Conservation (phyloP, 2,888 invertebrate genomes). For the Plagodis dolabraria region DNA sequence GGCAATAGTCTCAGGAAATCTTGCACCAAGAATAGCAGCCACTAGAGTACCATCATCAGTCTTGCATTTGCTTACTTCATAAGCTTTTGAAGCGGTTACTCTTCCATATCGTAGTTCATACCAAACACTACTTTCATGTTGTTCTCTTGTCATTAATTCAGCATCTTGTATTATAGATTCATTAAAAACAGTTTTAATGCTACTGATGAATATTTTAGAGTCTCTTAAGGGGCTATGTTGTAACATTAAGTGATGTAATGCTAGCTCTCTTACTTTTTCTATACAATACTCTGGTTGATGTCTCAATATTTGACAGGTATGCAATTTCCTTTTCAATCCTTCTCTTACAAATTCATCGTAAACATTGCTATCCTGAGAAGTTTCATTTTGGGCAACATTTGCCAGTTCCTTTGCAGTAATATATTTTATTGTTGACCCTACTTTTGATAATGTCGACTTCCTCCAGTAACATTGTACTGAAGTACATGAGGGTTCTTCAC, state of each 20-base stretch:
- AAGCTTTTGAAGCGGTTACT: slow-evolving; percentile 35
- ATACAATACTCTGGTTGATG: too few species aligned
- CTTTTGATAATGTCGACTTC: too few species aligned
- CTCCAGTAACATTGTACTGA: too few species aligned
- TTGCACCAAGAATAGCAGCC: slow-evolving; percentile 15
- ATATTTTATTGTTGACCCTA: too few species aligned
- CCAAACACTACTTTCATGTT: slow-evolving; percentile 16
- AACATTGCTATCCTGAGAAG: background rate
- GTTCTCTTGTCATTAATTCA: background rate
- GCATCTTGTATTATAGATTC: background rate
- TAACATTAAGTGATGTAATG: too few species aligned
- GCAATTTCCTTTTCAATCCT: too few species aligned
- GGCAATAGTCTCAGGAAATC: slow-evolving; percentile 18
- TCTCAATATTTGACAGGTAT: too few species aligned
- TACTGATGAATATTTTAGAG: background rate
- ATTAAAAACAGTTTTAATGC: background rate
- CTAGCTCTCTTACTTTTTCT: too few species aligned
- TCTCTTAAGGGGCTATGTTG: background rate
- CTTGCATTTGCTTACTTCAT: slow-evolving; percentile 25
- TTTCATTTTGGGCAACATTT: background rate
- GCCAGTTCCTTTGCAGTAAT: background rate
- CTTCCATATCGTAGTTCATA: slow-evolving; percentile 35
- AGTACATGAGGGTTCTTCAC: too few species aligned
- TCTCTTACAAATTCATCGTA: too few species aligned
- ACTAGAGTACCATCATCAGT: slow-evolving; percentile 13